Evolutionary conservation across 2,797 vertebrate genomes (phyloP).

Genomic region (Trematomus bernacchii): DNA sequence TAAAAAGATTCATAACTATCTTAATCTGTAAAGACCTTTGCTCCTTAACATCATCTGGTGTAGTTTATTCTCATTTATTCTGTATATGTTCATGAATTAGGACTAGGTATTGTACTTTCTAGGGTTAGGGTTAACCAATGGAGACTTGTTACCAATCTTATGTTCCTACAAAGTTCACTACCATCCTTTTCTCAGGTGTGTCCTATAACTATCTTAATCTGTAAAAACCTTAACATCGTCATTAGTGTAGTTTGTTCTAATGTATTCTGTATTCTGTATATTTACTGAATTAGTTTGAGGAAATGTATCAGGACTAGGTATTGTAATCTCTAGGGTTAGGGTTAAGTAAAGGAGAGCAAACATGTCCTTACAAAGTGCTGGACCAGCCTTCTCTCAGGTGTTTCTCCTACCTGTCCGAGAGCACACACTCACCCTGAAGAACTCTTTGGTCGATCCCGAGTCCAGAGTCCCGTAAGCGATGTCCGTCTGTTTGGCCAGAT

Average conservation of each 20-base stretch:
- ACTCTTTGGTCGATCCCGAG: slow-evolving; percentile 98
- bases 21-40: too few species aligned
- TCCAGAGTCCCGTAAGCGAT: slow-evolving; percentile 98
- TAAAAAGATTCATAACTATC: too few species aligned
- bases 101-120: too few species aligned
- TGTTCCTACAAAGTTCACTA: not conserved
- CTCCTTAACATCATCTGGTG: too few species aligned
- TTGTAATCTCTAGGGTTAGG: not conserved
- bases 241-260: too few species aligned
- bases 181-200: not conserved
- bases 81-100: too few species aligned
- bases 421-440: slow-evolving; percentile 94
- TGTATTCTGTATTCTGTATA: not conserved
- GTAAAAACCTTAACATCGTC: not conserved
- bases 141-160: not conserved
- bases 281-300: too few species aligned
- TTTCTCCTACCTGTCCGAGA: too few species aligned
- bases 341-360: too few species aligned
- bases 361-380: not conserved
- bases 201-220: not conserved
- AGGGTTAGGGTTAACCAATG: too few species aligned
- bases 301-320: not conserved
- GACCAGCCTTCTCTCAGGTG: not conserved
- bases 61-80: too few species aligned
- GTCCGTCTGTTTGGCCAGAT: slow-evolving; percentile 98